phyloP scores from a whole-genome alignment of 2,888 invertebrate genomes.

The Helicoverpa assulta region DNA sequence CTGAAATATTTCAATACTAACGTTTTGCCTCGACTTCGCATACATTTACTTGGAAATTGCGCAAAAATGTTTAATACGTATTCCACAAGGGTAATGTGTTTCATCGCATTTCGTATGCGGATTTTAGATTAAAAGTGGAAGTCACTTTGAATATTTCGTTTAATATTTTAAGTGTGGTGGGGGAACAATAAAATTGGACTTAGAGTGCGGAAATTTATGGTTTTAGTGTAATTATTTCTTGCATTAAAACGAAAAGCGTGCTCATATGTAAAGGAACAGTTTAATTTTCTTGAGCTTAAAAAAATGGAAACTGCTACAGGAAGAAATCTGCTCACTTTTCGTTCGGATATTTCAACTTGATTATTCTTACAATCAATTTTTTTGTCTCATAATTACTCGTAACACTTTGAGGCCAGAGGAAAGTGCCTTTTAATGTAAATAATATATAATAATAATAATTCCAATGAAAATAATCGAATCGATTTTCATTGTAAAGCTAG shows the following conservation, averaged over 20 bases:
- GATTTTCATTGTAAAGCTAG: neutral
- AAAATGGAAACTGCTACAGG: neutral
- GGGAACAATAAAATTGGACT: neutral
- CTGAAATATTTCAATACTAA: conserved; percentile 22
- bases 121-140: conserved; percentile 49
- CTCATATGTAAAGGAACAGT: no score
- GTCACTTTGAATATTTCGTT: conserved; percentile 11
- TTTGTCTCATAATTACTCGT: no score
- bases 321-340: neutral
- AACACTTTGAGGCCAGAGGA: no score
- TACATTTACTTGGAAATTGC: conserved; percentile 53
- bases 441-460: no score
- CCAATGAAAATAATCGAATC: no score
- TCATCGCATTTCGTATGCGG: conserved; percentile 48
- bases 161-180: conserved; percentile 12
- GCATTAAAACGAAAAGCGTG: neutral
- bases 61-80: conserved; percentile 45
- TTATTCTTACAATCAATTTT: neutral
- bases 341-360: neutral
- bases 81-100: conserved; percentile 20
- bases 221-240: neutral
- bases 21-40: conserved; percentile 28
- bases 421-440: no score
- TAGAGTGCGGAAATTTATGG: neutral
- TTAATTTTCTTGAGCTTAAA: no score